These are phyloP conservation scores for Andricus curvator DNA, from an alignment of 2,888 invertebrate species.

Conservation along the genomic window DNA sequence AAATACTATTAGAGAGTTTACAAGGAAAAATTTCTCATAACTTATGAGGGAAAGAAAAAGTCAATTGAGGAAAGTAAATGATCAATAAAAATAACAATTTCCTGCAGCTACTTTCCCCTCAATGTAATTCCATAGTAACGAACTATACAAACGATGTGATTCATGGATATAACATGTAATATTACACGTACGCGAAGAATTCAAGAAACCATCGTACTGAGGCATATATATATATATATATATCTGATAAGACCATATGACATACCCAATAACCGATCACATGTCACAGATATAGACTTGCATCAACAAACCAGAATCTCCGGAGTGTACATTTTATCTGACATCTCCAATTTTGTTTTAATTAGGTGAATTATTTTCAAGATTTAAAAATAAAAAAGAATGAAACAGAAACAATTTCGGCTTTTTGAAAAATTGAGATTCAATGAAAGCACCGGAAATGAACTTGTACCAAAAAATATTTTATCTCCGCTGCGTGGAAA, in stretches of 20 bases:
- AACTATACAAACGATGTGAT: constrained; percentile 8
- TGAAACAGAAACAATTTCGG: background rate
- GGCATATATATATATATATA: too few species aligned
- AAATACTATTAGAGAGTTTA: background rate
- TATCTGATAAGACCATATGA: constrained; percentile 32
- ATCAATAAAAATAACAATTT: constrained; percentile 28
- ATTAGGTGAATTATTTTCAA: background rate
- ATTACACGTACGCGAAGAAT: background rate
- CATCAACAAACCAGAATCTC: constrained; percentile 33
- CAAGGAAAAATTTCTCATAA: background rate
- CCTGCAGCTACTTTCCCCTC: constrained; percentile 15
- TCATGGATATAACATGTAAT: constrained; percentile 25
- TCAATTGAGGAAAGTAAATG: constrained; percentile 14
- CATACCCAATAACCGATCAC: constrained; percentile 24
- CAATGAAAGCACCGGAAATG: too few species aligned
- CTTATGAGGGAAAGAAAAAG: background rate
- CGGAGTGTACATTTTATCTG: background rate
- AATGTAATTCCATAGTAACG: constrained; percentile 27
- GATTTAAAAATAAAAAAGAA: background rate
- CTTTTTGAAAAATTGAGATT: too few species aligned
- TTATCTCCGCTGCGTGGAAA: background rate
- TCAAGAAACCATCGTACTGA: constrained; percentile 17
- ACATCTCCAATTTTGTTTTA: constrained; percentile 7
- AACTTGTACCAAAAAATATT: too few species aligned
- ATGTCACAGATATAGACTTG: constrained; percentile 6